A percentile compares a stretch with the other conserved stretches of the same genome.
Conservation (phyloP, 2,888 invertebrate genomes). For the Coleophora deauratella region DNA sequence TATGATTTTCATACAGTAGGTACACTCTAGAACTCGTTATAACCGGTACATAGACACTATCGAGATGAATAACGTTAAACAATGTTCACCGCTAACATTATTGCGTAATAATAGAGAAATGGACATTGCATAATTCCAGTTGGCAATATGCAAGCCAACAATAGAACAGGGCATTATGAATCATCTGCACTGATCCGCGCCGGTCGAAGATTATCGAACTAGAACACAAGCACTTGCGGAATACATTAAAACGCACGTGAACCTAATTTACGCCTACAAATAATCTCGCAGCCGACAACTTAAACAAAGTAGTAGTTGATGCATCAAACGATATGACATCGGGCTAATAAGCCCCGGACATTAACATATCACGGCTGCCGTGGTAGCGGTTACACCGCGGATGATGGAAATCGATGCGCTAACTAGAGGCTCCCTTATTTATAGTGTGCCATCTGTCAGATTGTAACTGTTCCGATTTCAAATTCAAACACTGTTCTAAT, state of each 20-base stretch:
- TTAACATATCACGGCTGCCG: conserved; percentile 44
- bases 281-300: conserved; percentile 44
- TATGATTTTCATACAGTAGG: no score
- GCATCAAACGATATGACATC: conserved; percentile 65
- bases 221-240: conserved; percentile 64
- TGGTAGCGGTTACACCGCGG: conserved; percentile 38
- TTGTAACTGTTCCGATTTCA: conserved; percentile 62
- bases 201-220: conserved; percentile 69
- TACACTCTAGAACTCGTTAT: neutral
- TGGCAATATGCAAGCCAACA: conserved; percentile 60
- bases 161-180: conserved; percentile 67
- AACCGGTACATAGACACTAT: neutral
- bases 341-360: conserved; percentile 55
- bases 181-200: conserved; percentile 65
- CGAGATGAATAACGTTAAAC: neutral
- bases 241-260: conserved; percentile 72
- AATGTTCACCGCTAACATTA: conserved; percentile 12
- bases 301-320: conserved; percentile 66
- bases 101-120: conserved; percentile 36
- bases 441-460: conserved; percentile 69
- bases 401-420: conserved; percentile 38
- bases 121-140: conserved; percentile 60
- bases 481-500: conserved; percentile 66
- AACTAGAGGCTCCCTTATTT: conserved; percentile 57
- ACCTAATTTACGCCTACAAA: conserved; percentile 66